Conservation (phyloP, 2,113 vertebrate species). For the Carassius carassius region DNA sequence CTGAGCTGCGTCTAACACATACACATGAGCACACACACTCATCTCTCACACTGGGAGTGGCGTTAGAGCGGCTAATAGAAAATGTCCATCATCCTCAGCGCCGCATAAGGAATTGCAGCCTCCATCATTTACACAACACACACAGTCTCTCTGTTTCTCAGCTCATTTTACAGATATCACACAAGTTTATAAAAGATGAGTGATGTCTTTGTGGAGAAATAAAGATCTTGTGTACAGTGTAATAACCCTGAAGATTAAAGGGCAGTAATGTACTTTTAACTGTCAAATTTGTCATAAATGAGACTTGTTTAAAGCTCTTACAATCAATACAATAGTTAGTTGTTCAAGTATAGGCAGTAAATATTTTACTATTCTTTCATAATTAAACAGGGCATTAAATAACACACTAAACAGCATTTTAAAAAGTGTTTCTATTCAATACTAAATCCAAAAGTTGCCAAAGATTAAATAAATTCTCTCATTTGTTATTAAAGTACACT, state of each 20-base stretch:
- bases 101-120: conserved; percentile 31
- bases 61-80: conserved; percentile 60
- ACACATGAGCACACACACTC: conserved; percentile 24
- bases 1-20: not conserved
- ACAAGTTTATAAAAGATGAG: conserved; percentile 26
- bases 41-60: conserved; percentile 31
- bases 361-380: not conserved
- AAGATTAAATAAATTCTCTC: not conserved
- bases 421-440: conserved; percentile 1
- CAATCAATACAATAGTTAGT: not conserved
- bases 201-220: conserved; percentile 1
- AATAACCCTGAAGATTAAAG: conserved; percentile 21
- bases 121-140: conserved; percentile 22
- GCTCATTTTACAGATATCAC: conserved; percentile 30
- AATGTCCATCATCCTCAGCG: conserved; percentile 50
- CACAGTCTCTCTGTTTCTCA: not conserved
- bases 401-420: not conserved
- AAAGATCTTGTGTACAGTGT: conserved; percentile 6
- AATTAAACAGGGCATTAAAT: not conserved
- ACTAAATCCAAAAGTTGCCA: not conserved
- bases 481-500: too few relatives aligned
- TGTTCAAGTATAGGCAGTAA: not conserved
- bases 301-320: not conserved
- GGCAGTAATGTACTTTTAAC: not conserved
- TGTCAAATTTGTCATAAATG: not conserved